Conservation (phyloP, 2,888 invertebrate genomes). For the Strigamia maritima region DNA sequence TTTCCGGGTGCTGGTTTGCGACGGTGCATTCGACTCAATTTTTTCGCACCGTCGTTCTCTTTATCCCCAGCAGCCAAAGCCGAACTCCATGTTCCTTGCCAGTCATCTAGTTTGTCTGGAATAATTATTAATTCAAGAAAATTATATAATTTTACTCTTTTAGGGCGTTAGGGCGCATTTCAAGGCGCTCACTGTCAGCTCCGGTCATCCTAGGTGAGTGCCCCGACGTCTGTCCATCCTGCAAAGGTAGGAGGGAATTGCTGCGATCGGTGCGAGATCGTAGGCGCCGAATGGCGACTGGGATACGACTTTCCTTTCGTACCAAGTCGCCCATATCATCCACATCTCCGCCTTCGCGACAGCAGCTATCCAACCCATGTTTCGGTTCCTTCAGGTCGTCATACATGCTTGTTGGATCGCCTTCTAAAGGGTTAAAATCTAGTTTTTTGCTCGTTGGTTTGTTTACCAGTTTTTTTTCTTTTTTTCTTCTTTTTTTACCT, state of each 20-base stretch:
- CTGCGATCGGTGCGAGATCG: background rate
- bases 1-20: background rate
- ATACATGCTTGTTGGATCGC: slow-evolving; percentile 14
- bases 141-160: no score
- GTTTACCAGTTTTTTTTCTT: background rate
- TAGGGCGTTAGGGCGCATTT: no score
- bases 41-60: background rate
- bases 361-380: background rate
- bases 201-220: background rate
- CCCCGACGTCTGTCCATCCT: background rate
- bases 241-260: background rate
- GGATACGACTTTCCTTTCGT: slow-evolving; percentile 6
- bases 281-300: background rate
- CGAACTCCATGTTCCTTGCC: slow-evolving; percentile 4
- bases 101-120: background rate
- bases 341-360: background rate
- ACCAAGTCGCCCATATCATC: slow-evolving; percentile 15
- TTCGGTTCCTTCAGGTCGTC: slow-evolving; percentile 27
- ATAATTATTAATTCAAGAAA: no score
- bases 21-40: background rate
- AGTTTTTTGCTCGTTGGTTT: no score
- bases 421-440: no score
- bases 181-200: background rate
- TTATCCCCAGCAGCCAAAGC: slow-evolving; percentile 7
- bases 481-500: background rate